Base-by-base conservation (phyloP, 2,113 vertebrate species). In the Archilochus colubris region DNA sequence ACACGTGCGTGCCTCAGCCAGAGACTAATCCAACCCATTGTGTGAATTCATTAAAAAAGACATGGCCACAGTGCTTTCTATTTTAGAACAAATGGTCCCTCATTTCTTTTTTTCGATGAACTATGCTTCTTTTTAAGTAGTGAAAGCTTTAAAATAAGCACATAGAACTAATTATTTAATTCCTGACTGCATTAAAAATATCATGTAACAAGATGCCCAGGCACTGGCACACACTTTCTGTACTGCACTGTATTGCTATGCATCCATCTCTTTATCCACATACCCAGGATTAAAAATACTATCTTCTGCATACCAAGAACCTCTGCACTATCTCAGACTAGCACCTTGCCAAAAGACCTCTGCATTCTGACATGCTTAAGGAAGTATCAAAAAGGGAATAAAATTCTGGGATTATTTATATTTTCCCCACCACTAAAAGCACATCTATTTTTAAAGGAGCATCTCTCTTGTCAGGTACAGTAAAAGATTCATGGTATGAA, bases 141-240 rank as follows among this genome's bases (percentile, higher is more conserved):
- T 40, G 57, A 95, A 93, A 94, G 79, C 77, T 79, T 95, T 93
- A 75, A 95, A 91, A 88, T 85, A 93, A 83, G 31, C 44, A 64
- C 18, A 66, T 22, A 58, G 67, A 87, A 55, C 73, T 90, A 90
- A 64, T 93, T 80, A 89, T 92, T 96, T 91, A 95, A 94, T 72
- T 96, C 81, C 74, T 87, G 40, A 18, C 43, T 23, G 53, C 69
- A 72, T 89, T 93, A 78, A 90, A 95, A 92, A 91, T 80, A 88
- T 28, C 69, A 25, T 0, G 4, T 76, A 91, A 90, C 79, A 63
- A 80, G 91, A 83, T 57, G 54, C 62, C 72, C 50, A 70, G 58
- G 36, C 17, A 16, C 51, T 93, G 2, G 0, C 0, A 2, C 33
- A 21, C 25, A 10, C 64, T 86, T 61, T 72, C 62, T 27, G 31